Conservation (phyloP, 2,113 vertebrate species). For the Strix aluco region DNA sequence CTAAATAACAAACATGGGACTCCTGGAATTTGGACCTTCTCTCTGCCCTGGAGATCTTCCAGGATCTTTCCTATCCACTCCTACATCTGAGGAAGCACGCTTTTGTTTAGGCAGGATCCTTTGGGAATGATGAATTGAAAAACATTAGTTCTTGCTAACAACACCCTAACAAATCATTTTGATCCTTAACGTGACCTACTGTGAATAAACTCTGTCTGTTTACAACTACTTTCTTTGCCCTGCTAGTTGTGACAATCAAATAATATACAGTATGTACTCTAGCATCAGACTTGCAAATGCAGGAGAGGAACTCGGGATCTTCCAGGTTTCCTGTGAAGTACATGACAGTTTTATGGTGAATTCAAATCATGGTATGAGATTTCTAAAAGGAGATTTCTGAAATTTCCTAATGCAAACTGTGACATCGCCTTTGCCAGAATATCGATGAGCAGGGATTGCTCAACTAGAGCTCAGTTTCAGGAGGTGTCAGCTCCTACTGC, state of each 20-base stretch:
- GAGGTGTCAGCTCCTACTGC: slow-evolving; percentile 44
- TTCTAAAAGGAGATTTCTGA: not conserved
- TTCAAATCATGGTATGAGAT: not conserved
- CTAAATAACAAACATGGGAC: not conserved
- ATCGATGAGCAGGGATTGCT: not conserved
- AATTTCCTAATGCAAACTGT: not conserved
- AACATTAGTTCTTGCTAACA: slow-evolving; percentile 1
- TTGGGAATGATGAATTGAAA: not conserved
- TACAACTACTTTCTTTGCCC: not conserved
- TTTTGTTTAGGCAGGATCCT: slow-evolving; percentile 33
- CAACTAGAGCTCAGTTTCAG: not conserved
- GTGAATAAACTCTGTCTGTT: not conserved
- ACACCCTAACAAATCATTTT: not conserved
- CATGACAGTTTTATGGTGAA: not conserved
- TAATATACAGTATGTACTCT: not conserved
- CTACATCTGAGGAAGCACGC: not conserved
- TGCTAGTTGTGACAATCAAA: not conserved
- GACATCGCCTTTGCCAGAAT: not conserved
- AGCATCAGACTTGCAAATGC: not conserved
- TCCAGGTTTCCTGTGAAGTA: not conserved
- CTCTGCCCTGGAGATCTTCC: not conserved
- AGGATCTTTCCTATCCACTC: not conserved
- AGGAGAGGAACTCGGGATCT: not conserved
- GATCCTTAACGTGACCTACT: not conserved
- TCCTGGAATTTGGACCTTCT: not conserved